Percentiles rank a stretch among this genome's conserved stretches.
Conservation (phyloP, 2,113 vertebrate species). For the Todiramphus saurophagus region DNA sequence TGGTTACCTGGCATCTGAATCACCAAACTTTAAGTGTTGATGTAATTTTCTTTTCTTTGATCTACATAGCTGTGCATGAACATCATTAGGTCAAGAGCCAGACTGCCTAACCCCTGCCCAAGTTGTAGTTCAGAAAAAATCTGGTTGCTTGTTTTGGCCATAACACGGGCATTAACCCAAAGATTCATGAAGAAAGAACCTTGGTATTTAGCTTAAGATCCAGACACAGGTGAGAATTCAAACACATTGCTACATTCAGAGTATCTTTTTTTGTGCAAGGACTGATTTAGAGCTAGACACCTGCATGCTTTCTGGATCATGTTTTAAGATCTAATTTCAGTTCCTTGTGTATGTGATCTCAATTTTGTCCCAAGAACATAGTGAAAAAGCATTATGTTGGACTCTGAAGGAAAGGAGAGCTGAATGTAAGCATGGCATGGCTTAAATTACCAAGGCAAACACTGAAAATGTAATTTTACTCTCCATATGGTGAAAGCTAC, state of each 20-base stretch:
- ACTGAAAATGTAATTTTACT: background rate
- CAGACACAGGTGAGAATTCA: background rate
- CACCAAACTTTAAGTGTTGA: background rate
- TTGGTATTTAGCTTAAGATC: background rate
- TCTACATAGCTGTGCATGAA: background rate
- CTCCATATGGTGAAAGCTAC: background rate
- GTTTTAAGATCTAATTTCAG: background rate
- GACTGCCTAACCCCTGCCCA: background rate
- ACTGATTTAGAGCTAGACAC: background rate
- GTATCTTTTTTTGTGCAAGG: background rate
- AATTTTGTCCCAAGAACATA: background rate
- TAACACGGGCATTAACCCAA: background rate
- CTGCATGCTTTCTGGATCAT: background rate
- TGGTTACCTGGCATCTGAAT: background rate
- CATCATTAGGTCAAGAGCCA: background rate
- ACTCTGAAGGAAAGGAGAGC: background rate
- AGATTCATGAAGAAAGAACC: background rate
- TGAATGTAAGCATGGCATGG: background rate
- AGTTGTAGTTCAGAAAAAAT: background rate
- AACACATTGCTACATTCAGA: accelerated
- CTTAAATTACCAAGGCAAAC: background rate
- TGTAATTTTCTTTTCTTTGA: background rate
- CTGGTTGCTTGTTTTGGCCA: background rate
- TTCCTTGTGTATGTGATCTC: background rate
- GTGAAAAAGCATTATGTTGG: background rate